A percentile compares a stretch with the other conserved stretches of the same genome.
Conservation (phyloP, 2,888 invertebrate genomes). For the Eustalomyia histrio region DNA sequence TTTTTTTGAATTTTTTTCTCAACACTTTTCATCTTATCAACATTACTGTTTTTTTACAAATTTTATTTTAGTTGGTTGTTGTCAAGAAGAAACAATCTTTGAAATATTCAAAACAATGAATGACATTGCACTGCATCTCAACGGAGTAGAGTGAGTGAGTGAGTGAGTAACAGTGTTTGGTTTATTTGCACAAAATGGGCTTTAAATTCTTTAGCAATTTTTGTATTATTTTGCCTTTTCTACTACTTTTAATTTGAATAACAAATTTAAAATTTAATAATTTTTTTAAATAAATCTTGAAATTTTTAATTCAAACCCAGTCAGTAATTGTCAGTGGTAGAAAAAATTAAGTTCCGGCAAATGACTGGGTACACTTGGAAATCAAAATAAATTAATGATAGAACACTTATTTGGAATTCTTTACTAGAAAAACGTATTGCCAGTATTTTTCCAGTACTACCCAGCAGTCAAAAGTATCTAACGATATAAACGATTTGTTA, state of each 20-base stretch:
- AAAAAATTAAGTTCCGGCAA: too few species aligned
- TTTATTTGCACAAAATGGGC: constrained; percentile 10
- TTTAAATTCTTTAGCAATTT: constrained; percentile 15
- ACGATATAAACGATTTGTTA: too few species aligned
- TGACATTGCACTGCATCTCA: constrained; percentile 57
- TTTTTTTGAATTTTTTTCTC: constrained; percentile 41
- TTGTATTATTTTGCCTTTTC: background rate
- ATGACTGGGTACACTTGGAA: too few species aligned
- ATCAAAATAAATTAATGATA: too few species aligned
- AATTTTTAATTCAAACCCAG: too few species aligned
- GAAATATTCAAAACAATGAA: constrained; percentile 57
- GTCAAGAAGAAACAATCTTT: constrained; percentile 62
- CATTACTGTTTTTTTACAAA: constrained; percentile 36
- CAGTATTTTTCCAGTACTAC: too few species aligned
- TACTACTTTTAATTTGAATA: constrained; percentile 6
- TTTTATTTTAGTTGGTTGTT: constrained; percentile 52
- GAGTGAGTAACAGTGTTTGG: background rate
- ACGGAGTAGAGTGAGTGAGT: background rate
- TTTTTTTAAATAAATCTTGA: background rate
- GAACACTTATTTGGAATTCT: too few species aligned
- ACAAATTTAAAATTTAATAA: constrained; percentile 29
- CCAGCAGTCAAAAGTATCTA: too few species aligned
- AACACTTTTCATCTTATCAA: constrained; percentile 63
- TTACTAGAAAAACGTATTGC: too few species aligned
- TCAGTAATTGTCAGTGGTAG: too few species aligned